Conservation (phyloP, 2,113 vertebrate genomes). For the Paralichthys olivaceus region DNA sequence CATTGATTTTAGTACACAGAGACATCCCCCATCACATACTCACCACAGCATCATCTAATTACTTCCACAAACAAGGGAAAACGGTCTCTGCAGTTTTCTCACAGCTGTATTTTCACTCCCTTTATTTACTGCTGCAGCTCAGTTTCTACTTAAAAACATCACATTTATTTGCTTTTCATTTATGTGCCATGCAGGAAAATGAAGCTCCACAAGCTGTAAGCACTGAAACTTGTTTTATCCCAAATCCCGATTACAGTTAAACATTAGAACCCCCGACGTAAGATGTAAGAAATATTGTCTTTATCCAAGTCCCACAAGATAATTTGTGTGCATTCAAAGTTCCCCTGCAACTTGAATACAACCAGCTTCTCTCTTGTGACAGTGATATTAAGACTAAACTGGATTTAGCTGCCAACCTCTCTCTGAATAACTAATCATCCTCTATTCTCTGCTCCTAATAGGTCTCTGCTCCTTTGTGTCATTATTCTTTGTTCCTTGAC, state of each 20-base stretch:
- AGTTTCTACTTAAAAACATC: neutral
- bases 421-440: conserved; percentile 55
- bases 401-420: conserved; percentile 43
- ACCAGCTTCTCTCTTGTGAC: neutral
- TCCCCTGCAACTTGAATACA: conserved; percentile 24
- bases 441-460: conserved; percentile 56
- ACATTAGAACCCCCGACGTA: neutral
- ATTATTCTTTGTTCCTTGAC: conserved; percentile 62
- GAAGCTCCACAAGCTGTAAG: neutral
- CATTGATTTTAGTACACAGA: no score
- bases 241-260: conserved; percentile 1
- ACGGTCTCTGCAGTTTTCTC: neutral
- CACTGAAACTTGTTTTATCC: neutral
- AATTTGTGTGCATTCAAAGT: neutral
- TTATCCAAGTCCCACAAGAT: neutral
- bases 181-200: neutral
- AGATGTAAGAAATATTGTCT: neutral
- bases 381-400: conserved; percentile 22
- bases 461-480: conserved; percentile 59
- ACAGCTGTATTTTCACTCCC: neutral
- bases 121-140: neutral
- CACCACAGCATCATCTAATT: neutral
- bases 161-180: neutral
- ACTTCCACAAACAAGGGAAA: neutral
- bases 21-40: neutral